Conservation (phyloP, 2,888 invertebrate species). For the Agrypnus murinus region DNA sequence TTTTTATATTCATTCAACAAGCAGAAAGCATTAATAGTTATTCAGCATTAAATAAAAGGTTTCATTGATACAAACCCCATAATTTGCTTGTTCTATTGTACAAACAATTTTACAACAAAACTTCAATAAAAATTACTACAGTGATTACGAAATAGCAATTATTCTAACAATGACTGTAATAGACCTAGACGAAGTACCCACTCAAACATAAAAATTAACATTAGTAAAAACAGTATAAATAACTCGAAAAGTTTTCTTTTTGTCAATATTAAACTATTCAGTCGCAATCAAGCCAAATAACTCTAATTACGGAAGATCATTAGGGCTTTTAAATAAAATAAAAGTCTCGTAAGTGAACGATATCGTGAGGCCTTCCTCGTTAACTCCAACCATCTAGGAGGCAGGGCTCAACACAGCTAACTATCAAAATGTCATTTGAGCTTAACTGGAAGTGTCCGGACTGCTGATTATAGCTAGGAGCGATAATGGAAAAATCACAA, state of each 20-base stretch:
- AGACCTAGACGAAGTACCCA: not conserved
- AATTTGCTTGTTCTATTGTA: constrained; percentile 6
- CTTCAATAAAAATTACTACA: not conserved
- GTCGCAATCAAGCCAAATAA: constrained; percentile 48
- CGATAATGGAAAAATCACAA: constrained; percentile 57
- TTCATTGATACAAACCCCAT: constrained; percentile 9
- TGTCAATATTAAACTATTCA: constrained; percentile 29
- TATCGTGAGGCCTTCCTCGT: constrained; percentile 56
- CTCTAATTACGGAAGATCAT: constrained; percentile 56
- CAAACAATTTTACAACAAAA: constrained; percentile 6
- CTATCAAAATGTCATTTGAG: constrained; percentile 61
- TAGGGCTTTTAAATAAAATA: constrained; percentile 60
- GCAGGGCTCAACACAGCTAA: constrained; percentile 46
- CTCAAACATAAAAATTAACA: constrained; percentile 6
- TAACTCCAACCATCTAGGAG: constrained; percentile 49
- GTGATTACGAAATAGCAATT: constrained; percentile 1
- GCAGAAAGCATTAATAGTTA: not conserved
- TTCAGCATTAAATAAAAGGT: constrained; percentile 3
- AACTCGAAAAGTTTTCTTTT: constrained; percentile 15
- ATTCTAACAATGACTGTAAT: not conserved
- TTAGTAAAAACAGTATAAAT: constrained; percentile 14
- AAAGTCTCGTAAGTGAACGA: constrained; percentile 57
- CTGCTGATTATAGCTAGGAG: constrained; percentile 47
- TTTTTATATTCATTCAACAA: not conserved
- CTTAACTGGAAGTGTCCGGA: constrained; percentile 55